Conservation (phyloP, 2,113 vertebrate genomes). For the Agelaius tricolor region DNA sequence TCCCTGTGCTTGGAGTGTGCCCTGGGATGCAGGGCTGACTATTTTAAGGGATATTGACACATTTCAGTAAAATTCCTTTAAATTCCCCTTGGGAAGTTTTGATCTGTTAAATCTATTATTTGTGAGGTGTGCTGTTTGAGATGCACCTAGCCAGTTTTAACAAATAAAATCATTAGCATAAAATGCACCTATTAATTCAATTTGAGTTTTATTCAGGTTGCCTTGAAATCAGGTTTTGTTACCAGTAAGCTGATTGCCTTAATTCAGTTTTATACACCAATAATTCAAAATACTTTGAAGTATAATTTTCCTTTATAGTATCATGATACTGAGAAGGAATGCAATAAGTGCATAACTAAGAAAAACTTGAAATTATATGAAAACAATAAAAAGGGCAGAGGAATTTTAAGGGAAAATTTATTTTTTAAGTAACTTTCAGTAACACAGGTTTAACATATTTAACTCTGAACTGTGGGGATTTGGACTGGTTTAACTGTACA, state of each 20-base stretch:
- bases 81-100: background rate
- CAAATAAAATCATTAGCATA: background rate
- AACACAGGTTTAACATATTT: background rate
- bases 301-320: background rate
- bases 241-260: background rate
- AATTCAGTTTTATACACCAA: background rate
- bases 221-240: background rate
- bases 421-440: background rate
- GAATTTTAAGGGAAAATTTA: background rate
- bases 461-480: background rate
- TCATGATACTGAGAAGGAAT: background rate
- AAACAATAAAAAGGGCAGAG: background rate
- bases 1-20: rapidly evolving
- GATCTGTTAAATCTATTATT: background rate
- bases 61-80: background rate
- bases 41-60: background rate
- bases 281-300: background rate
- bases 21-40: background rate
- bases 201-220: background rate
- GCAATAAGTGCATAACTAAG: background rate
- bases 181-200: background rate
- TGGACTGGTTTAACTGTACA: background rate
- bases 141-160: background rate
- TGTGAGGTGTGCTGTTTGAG: background rate
- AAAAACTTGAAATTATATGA: background rate